Conservation (phyloP, 2,113 vertebrate genomes). For the Sapayoa aenigma region DNA sequence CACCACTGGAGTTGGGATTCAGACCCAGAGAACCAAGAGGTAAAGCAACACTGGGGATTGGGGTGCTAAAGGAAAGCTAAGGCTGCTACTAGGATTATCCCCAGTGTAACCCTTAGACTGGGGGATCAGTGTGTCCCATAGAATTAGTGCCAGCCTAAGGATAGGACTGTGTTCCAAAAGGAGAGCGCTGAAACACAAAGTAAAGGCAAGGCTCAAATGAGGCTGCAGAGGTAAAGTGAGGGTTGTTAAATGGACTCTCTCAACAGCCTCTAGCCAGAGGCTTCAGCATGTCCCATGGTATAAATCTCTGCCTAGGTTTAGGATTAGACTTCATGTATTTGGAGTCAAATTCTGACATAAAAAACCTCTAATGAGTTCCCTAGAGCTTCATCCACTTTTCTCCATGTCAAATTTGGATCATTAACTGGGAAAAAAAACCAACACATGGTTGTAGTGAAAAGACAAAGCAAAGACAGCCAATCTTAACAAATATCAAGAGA, state of each 20-base stretch:
- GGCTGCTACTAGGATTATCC: not conserved
- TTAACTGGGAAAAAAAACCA: not conserved
- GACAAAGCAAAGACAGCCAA: not conserved
- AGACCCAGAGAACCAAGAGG: not conserved
- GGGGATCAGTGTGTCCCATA: not conserved
- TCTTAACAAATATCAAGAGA: not conserved
- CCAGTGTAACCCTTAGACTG: not conserved
- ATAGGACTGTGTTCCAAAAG: not conserved
- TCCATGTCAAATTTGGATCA: not conserved
- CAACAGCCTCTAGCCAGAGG: not conserved
- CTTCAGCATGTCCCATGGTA: not conserved
- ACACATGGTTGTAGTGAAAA: not conserved
- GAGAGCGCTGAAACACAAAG: not conserved
- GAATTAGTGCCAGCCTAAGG: not conserved
- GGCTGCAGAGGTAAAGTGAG: not conserved
- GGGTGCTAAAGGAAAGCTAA: not conserved
- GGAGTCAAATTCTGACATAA: not conserved
- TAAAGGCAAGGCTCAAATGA: not conserved
- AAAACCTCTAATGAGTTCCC: constrained; percentile 25
- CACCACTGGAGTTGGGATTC: not conserved
- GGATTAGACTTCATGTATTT: not conserved
- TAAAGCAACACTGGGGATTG: not conserved
- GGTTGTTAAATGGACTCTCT: not conserved
- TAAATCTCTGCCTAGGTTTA: not conserved
- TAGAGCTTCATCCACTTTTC: not conserved